Percentiles rank a stretch among this genome's conserved stretches.
Conservation (phyloP, 2,888 invertebrate genomes). For the Macrophya alboannulata region DNA sequence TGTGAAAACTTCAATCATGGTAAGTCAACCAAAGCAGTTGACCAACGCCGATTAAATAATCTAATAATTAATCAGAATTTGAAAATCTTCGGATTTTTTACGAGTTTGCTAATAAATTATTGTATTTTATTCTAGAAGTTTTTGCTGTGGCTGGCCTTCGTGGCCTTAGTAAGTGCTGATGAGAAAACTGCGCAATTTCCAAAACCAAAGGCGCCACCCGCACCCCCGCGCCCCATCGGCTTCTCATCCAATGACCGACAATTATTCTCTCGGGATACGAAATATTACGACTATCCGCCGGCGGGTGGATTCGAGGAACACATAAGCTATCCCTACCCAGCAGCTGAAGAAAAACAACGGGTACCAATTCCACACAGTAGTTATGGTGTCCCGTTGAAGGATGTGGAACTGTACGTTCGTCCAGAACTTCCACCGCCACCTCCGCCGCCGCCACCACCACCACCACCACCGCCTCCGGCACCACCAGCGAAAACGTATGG, state of each 20-base stretch:
- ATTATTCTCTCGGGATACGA: not conserved
- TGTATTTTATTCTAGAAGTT: slow-evolving; percentile 51
- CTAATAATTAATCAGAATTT: not conserved
- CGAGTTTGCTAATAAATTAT: not conserved
- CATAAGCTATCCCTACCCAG: slow-evolving; percentile 45
- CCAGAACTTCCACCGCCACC: not conserved
- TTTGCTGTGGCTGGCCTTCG: slow-evolving; percentile 47
- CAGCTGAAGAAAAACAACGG: not conserved
- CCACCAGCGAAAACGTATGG: not conserved
- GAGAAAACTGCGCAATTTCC: slow-evolving; percentile 36
- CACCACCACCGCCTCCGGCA: slow-evolving; percentile 25
- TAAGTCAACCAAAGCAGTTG: slow-evolving; percentile 29
- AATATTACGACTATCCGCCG: not conserved
- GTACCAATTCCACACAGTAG: slow-evolving; percentile 16
- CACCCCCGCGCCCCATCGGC: slow-evolving; percentile 27
- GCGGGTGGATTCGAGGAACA: not conserved
- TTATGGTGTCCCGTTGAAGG: slow-evolving; percentile 27
- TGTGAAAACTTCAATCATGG: slow-evolving; percentile 58
- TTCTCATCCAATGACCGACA: not conserved
- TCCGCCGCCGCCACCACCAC: not conserved
- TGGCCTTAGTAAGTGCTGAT: slow-evolving; percentile 50
- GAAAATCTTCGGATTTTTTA: not conserved
- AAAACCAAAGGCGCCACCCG: slow-evolving; percentile 37
- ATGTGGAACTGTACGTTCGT: not conserved
- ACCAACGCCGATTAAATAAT: not conserved